Evolutionary conservation across 2,888 invertebrate species (phyloP).

Genomic region (Parnassius glacialis): DNA sequence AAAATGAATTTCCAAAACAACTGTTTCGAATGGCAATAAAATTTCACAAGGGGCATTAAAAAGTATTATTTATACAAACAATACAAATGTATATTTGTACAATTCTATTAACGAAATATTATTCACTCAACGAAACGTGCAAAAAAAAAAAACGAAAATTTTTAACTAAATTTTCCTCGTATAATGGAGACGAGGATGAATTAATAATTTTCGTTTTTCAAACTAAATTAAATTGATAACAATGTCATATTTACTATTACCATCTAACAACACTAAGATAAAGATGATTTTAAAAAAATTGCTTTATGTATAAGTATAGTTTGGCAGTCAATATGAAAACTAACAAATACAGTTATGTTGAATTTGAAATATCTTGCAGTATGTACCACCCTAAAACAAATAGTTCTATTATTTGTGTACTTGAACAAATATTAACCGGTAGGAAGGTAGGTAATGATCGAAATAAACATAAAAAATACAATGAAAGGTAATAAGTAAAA

Average conservation of each 20-base stretch:
- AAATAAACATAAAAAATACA: too few relatives aligned
- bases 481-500: too few relatives aligned
- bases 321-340: too few relatives aligned
- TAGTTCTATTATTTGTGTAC: too few relatives aligned
- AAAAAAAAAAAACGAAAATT: background rate
- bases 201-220: slow-evolving; percentile 5
- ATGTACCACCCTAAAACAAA: too few relatives aligned
- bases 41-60: slow-evolving; percentile 7
- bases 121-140: slow-evolving; percentile 8
- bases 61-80: slow-evolving; percentile 13
- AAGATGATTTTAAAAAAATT: too few relatives aligned
- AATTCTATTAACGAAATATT: slow-evolving; percentile 23
- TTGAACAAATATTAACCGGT: too few relatives aligned
- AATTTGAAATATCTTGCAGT: too few relatives aligned
- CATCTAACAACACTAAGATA: too few relatives aligned
- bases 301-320: too few relatives aligned
- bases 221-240: background rate
- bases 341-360: too few relatives aligned
- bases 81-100: slow-evolving; percentile 9
- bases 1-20: background rate
- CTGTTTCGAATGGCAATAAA: slow-evolving; percentile 10
- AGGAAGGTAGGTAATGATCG: too few relatives aligned
- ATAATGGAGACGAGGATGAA: slow-evolving; percentile 9
- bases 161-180: slow-evolving; percentile 5
- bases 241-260: slow-evolving; percentile 14